Percentiles rank a stretch among this genome's conserved stretches.
phyloP scores from a whole-genome alignment of 53 echinoderm and acorn worm species.

The Paelopatides confundens region DNA sequence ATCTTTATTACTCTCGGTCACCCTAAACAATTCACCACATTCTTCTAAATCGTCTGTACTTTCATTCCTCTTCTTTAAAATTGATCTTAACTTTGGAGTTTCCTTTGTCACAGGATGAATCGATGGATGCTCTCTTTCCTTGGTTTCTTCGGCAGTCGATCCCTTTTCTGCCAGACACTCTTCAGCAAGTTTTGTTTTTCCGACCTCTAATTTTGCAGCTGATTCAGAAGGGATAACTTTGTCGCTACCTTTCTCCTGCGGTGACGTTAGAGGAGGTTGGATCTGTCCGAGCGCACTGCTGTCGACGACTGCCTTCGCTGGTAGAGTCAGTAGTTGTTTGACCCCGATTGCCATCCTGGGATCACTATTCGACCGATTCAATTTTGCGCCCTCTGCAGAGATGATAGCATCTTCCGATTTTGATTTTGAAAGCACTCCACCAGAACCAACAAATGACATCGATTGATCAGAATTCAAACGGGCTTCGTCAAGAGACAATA shows the following conservation, averaged over 20 bases:
- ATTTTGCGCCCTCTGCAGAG: not conserved
- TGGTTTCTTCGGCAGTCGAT: conserved; percentile 38
- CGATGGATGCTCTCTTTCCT: conserved; percentile 81
- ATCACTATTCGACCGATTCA: conserved; percentile 35
- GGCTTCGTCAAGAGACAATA: conserved; percentile 92
- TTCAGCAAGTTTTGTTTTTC: not conserved
- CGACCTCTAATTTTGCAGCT: conserved; percentile 9
- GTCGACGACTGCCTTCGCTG: not conserved
- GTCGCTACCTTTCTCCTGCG: conserved; percentile 1
- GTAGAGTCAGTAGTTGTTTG: not conserved
- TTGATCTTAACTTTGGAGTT: conserved; percentile 75
- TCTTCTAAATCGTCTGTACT: conserved; percentile 25
- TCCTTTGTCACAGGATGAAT: conserved; percentile 70
- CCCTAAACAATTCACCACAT: not conserved
- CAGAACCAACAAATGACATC: not conserved
- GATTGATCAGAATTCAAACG: conserved; percentile 75
- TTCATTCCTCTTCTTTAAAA: conserved; percentile 78
- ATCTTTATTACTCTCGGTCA: not conserved
- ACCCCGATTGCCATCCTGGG: conserved; percentile 20
- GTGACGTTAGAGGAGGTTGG: not conserved
- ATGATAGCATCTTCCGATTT: conserved; percentile 27
- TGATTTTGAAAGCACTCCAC: not conserved
- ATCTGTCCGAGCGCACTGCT: not conserved
- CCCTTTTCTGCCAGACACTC: not conserved
- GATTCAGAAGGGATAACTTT: not conserved